Evolutionary conservation across 2,888 invertebrate genomes (phyloP), one percentile per base, ranked within the genome.

Genomic region (Lepidochrysops patricia): DNA sequence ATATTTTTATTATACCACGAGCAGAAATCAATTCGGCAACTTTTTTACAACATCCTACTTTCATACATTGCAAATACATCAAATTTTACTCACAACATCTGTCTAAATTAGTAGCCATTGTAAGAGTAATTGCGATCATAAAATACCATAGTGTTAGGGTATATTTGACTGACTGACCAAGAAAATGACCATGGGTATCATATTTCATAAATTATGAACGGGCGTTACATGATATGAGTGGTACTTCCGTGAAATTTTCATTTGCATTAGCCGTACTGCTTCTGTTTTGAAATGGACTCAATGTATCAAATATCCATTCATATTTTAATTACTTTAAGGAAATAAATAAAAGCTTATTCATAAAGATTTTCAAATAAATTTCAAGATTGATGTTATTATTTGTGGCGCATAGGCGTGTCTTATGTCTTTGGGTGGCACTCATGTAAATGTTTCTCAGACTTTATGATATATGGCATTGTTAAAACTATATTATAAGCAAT

Each of bases 131-230:
- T 50, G 60, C 73, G 74, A 68, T 76, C 75, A 82, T 80, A 75
- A 79, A 71, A 65, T 65, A 67, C 71, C 65, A 71, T 61, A 67
- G 69, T 66, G 67, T 68, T 50, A 25, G 68, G 72, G 73, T 63
- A 68, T 67, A 79, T 80, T 88, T 88, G 88, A 88, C 88, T 87
- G 78, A 75, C 69, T 77, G 75, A 67, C 62, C 60, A 66, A 58
- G 72, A 73, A 74, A 69, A 43, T 43, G 43, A 43, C 43, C 43
- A 19, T 9, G 29, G 9, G 12, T 84, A 80, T 86, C 78, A 48
- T n/a, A 64, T 86, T 84, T 68, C 85, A 57, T 61, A 58, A 74
- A 73, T 70, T 74, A 76, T 81, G 76, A 80, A 84, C 81, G 73
- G 69, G 58, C 35, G 83, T 76, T 69, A 85, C 76, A 61, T 64